These are phyloP conservation scores for Listronotus bonariensis DNA, from an alignment of 1,140 invertebrate species.

Conservation along the genomic window DNA sequence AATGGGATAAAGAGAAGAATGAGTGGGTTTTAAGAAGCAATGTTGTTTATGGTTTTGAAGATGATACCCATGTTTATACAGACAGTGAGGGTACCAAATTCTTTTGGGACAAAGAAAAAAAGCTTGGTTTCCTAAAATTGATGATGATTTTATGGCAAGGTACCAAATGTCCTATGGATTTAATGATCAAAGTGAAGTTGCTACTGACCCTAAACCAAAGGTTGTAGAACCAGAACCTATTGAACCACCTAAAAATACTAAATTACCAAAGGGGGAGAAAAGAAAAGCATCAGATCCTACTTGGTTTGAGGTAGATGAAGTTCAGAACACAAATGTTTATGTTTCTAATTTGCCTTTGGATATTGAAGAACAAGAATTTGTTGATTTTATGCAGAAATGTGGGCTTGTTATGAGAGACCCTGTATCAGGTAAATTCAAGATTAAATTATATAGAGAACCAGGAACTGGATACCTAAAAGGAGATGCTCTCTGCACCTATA, in stretches of 20 bases:
- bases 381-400: constrained; percentile 93
- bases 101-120: constrained; percentile 90
- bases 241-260: constrained; percentile 18
- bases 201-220: constrained; percentile 46
- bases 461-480: constrained; percentile 88
- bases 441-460: constrained; percentile 91
- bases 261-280: constrained; percentile 48
- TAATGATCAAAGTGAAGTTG: constrained; percentile 57
- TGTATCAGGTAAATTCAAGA: constrained; percentile 81
- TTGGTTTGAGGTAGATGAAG: constrained; percentile 94
- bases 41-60: constrained; percentile 71
- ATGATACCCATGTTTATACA: constrained; percentile 79
- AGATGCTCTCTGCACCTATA: constrained; percentile 96
- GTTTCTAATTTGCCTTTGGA: constrained; percentile 90
- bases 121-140: constrained; percentile 96
- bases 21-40: constrained; percentile 60
- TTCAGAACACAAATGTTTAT: constrained; percentile 97
- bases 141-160: constrained; percentile 94
- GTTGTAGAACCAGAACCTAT: constrained; percentile 37
- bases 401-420: constrained; percentile 93
- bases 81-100: constrained; percentile 89
- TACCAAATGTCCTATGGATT: constrained; percentile 97
- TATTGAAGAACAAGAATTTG: constrained; percentile 87
- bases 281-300: constrained; percentile 61
- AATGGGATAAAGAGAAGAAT: constrained; percentile 66